phyloP scores from a whole-genome alignment of 2,113 vertebrate species.

The Dromas ardeola region DNA sequence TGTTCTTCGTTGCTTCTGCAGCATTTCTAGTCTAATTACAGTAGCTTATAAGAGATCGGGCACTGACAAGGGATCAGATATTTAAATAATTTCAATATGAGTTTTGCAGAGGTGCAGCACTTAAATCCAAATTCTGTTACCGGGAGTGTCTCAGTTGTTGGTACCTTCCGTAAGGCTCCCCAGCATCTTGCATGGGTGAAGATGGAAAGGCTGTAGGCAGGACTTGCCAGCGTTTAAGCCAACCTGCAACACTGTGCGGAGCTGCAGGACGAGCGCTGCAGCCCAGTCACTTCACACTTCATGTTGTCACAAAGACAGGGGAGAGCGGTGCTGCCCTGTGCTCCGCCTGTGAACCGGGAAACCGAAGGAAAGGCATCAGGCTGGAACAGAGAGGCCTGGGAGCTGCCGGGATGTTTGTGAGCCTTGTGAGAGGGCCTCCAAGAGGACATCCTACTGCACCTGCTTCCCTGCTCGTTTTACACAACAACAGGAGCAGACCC shows the following conservation, averaged over 20 bases:
- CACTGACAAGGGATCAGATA: not conserved
- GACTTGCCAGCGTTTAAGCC: not conserved
- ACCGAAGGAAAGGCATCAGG: slow-evolving; percentile 13
- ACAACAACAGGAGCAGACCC: not conserved
- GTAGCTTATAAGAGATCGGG: not conserved
- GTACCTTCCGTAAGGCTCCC: not conserved
- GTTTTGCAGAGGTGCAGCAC: not conserved
- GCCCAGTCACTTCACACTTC: slow-evolving; percentile 71
- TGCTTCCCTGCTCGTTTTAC: slow-evolving; percentile 69
- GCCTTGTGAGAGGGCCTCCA: not conserved
- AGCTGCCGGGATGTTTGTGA: not conserved
- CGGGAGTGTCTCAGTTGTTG: not conserved
- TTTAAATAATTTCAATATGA: not conserved
- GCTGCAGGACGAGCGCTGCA: not conserved
- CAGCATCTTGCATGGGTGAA: rapidly evolving
- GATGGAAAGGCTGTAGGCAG: not conserved
- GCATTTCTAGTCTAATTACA: not conserved
- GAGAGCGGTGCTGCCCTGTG: slow-evolving; percentile 39
- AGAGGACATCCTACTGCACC: slow-evolving; percentile 44
- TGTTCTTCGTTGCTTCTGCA: not conserved
- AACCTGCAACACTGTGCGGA: not conserved
- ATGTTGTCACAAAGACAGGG: slow-evolving; percentile 64
- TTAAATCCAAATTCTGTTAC: not conserved
- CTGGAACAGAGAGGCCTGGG: slow-evolving; percentile 21
- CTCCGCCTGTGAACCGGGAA: slow-evolving; percentile 73